Evolutionary conservation across 2,113 vertebrate species (phyloP).

Genomic region (Cariama cristata): DNA sequence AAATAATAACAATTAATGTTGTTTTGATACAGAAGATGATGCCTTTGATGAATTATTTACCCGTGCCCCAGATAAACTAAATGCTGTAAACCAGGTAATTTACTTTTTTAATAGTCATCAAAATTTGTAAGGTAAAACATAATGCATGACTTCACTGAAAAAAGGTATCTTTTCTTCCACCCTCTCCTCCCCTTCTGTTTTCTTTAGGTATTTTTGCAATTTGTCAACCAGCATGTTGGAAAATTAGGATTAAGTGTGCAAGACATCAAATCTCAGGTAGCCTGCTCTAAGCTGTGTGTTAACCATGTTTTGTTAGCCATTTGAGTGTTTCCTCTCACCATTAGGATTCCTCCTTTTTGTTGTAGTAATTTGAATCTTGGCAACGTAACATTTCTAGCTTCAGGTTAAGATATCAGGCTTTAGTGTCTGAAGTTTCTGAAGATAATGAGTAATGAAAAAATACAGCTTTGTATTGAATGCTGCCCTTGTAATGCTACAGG

Average conservation of each 20-base stretch:
- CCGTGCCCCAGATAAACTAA: constrained; percentile 84
- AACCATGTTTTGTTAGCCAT: neutral
- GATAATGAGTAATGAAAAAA: neutral
- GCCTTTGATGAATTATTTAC: constrained; percentile 87
- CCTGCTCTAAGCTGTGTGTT: neutral
- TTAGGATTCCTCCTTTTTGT: neutral
- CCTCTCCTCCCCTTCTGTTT: neutral
- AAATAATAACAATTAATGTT: neutral
- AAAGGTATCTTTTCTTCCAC: neutral
- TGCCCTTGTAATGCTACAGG: neutral
- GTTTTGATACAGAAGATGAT: constrained; percentile 77
- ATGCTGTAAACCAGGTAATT: constrained; percentile 86
- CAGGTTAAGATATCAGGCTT: neutral
- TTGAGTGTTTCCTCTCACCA: neutral
- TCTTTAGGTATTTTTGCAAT: constrained; percentile 85
- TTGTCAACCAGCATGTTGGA: constrained; percentile 86
- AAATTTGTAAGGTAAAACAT: neutral
- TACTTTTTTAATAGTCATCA: neutral
- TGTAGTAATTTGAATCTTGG: neutral
- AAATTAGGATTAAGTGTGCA: constrained; percentile 84
- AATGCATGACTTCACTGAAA: neutral
- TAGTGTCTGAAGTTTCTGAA: neutral
- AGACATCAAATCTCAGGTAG: constrained; percentile 87
- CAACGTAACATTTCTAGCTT: neutral
- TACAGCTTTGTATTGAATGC: neutral